phyloP scores from a whole-genome alignment of 2,888 invertebrate genomes.

The Crocallis elinguaria region DNA sequence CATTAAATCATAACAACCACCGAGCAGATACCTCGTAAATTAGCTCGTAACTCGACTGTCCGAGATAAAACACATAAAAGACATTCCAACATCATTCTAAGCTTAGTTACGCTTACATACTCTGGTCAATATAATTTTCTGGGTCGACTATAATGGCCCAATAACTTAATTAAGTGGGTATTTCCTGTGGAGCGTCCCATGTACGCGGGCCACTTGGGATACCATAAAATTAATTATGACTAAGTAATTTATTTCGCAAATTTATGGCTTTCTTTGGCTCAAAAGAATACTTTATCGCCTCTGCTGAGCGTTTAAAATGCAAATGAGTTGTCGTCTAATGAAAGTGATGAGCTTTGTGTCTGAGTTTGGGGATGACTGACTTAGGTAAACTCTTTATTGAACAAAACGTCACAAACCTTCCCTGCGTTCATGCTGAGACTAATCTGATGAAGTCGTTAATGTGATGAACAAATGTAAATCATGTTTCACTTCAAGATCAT shows the following conservation, averaged over 20 bases:
- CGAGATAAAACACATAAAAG: conserved; percentile 8
- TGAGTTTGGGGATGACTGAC: neutral
- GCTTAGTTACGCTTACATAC: conserved; percentile 29
- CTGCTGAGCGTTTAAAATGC: conserved; percentile 29
- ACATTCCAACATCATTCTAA: conserved; percentile 13
- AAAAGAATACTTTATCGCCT: conserved; percentile 33
- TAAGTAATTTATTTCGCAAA: conserved; percentile 48
- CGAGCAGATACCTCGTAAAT: conserved; percentile 12
- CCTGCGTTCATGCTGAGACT: too few relatives aligned
- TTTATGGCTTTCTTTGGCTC: conserved; percentile 32
- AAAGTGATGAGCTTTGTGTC: conserved; percentile 36
- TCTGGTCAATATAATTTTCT: conserved; percentile 39
- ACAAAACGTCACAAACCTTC: too few relatives aligned
- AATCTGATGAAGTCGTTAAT: too few relatives aligned
- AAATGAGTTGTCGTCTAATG: conserved; percentile 32
- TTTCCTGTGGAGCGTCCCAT: conserved; percentile 48
- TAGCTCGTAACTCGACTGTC: conserved; percentile 9
- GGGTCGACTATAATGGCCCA: conserved; percentile 53
- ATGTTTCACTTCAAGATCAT: neutral
- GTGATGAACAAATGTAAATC: neutral
- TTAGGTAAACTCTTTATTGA: too few relatives aligned
- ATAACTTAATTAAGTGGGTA: conserved; percentile 67
- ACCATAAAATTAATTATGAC: conserved; percentile 49
- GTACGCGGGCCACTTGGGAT: conserved; percentile 37
- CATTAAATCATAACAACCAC: conserved; percentile 11